Evolutionary conservation across 2,113 vertebrate genomes (phyloP).

Genomic region (Agapornis roseicollis): DNA sequence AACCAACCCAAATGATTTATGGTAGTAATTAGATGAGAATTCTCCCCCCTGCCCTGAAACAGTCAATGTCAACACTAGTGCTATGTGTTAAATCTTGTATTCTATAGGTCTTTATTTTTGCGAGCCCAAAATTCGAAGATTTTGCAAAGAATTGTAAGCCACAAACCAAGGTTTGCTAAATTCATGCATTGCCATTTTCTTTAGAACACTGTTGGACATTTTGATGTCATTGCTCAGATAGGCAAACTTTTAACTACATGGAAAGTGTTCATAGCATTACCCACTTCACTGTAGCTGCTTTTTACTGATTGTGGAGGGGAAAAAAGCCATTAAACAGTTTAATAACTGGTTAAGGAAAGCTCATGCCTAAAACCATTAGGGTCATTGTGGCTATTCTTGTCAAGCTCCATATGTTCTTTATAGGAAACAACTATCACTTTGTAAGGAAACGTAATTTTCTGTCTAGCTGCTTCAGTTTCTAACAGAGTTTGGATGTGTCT

Average conservation of each 20-base stretch:
- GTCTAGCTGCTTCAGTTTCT: not conserved
- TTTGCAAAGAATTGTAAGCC: not conserved
- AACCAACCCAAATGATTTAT: accelerated
- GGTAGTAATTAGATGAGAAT: not conserved
- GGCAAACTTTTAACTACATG: not conserved
- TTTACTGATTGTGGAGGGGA: not conserved
- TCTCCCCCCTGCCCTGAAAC: not conserved
- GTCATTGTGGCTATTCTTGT: not conserved
- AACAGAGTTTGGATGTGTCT: not conserved
- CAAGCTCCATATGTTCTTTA: not conserved
- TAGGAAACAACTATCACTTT: not conserved
- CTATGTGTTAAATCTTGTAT: not conserved
- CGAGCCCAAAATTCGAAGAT: not conserved
- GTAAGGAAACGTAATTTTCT: not conserved
- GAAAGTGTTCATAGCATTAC: accelerated
- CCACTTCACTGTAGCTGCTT: not conserved
- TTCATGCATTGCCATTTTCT: not conserved
- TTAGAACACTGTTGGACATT: not conserved
- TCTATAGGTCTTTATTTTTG: not conserved
- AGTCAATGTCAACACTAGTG: not conserved
- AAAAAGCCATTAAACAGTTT: not conserved
- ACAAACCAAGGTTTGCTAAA: not conserved
- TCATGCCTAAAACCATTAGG: not conserved
- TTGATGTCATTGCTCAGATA: not conserved
- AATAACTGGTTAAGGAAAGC: not conserved